Percentiles rank a stretch among this genome's conserved stretches.
Conservation (phyloP, 1,140 invertebrate species). For the Ceratina australensis region DNA sequence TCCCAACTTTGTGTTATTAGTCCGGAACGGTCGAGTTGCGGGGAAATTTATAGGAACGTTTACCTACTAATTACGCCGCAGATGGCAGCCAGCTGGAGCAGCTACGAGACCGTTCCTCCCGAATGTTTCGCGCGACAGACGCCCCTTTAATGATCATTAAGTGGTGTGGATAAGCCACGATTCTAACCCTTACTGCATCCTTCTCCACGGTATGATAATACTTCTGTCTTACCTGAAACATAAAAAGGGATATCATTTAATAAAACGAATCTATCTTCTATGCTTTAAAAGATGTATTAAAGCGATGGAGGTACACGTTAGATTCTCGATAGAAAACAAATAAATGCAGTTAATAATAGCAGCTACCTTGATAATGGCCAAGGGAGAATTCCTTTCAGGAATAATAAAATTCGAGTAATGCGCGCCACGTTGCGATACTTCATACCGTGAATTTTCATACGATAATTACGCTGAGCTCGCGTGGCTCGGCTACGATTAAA, state of each 20-base stretch:
- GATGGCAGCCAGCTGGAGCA: slow-evolving; percentile 35
- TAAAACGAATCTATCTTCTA: background rate
- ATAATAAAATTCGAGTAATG: slow-evolving; percentile 25
- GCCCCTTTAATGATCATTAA: slow-evolving; percentile 66
- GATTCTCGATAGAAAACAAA: slow-evolving; percentile 14
- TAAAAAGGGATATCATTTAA: background rate
- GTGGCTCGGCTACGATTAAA: background rate
- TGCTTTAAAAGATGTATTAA: background rate
- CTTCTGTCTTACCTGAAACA: slow-evolving; percentile 39
- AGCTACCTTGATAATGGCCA: background rate
- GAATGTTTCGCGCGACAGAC: slow-evolving; percentile 56
- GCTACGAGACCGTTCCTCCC: background rate
- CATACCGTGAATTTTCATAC: slow-evolving; percentile 10
- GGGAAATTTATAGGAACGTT: slow-evolving; percentile 55
- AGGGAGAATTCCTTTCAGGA: slow-evolving; percentile 18
- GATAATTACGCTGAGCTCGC: background rate
- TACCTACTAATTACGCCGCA: slow-evolving; percentile 56
- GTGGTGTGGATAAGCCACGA: slow-evolving; percentile 60
- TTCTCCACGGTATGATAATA: background rate
- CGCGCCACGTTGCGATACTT: background rate
- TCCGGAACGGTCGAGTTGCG: slow-evolving; percentile 12
- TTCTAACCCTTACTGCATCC: slow-evolving; percentile 34
- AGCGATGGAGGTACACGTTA: background rate
- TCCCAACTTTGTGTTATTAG: slow-evolving; percentile 34
- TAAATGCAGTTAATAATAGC: slow-evolving; percentile 23